Percentiles rank a stretch among this genome's conserved stretches.
Evolutionary conservation across 2,888 invertebrate genomes (phyloP).

Genomic region (Coelinius sp.): DNA sequence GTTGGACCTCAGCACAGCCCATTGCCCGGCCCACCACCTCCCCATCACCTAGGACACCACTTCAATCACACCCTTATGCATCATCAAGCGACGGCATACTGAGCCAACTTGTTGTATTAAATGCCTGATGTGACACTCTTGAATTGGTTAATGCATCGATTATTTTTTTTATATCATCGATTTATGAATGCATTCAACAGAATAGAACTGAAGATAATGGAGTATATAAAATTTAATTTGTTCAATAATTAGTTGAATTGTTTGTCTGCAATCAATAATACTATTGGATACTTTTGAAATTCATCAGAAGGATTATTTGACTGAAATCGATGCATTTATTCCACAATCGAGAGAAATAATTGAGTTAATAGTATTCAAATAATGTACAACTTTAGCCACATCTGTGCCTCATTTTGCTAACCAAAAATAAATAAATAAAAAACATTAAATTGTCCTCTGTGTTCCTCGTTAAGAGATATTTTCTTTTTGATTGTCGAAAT

Average conservation of each 20-base stretch:
- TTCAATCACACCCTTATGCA: constrained; percentile 75
- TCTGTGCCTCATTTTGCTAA: constrained; percentile 60
- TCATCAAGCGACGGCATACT: constrained; percentile 72
- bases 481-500: not conserved
- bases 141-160: not conserved
- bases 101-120: constrained; percentile 45
- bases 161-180: not conserved
- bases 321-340: not conserved
- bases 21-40: constrained; percentile 79
- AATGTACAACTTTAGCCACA: constrained; percentile 55
- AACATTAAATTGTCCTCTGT: constrained; percentile 33
- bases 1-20: constrained; percentile 73
- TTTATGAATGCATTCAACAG: not conserved
- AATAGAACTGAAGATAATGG: not conserved
- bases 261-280: not conserved
- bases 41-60: constrained; percentile 77
- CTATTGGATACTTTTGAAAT: not conserved
- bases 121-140: not conserved
- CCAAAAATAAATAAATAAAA: constrained; percentile 41
- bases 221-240: not conserved
- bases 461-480: too few relatives aligned
- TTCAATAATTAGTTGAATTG: not conserved
- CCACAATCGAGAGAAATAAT: not conserved
- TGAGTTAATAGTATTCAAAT: constrained; percentile 19
- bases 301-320: not conserved